phyloP scores from a whole-genome alignment of 2,113 vertebrate species.

The Scalopus aquaticus region DNA sequence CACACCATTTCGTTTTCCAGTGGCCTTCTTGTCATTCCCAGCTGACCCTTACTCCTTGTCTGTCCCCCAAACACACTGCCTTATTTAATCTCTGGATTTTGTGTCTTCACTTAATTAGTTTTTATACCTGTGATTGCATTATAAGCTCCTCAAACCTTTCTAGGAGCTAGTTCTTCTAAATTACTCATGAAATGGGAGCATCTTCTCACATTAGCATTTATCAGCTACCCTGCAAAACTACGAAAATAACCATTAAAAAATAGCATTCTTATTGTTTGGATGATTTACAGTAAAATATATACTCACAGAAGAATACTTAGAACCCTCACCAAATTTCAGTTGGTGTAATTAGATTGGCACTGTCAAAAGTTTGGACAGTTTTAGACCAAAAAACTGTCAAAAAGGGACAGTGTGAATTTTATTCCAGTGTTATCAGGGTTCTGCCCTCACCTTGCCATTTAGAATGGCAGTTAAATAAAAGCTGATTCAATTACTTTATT shows the following conservation, averaged over 20 bases:
- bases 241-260: conserved; percentile 13
- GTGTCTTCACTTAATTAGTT: not conserved
- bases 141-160: not conserved
- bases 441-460: not conserved
- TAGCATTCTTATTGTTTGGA: not conserved
- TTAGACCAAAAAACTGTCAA: not conserved
- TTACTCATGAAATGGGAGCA: not conserved
- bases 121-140: conserved; percentile 16
- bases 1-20: not conserved
- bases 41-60: not conserved
- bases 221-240: not conserved
- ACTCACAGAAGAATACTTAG: not conserved
- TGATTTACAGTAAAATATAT: not conserved
- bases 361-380: not conserved
- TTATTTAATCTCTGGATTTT: not conserved
- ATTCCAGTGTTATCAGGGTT: not conserved
- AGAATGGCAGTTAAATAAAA: not conserved
- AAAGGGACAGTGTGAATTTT: not conserved
- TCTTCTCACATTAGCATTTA: not conserved
- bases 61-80: not conserved
- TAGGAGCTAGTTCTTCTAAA: not conserved
- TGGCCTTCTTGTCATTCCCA: not conserved
- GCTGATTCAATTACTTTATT: not conserved
- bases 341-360: not conserved
- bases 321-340: not conserved